These are phyloP conservation scores for Diorhabda sublineata DNA, from an alignment of 1,140 invertebrate species.

Conservation along the genomic window DNA sequence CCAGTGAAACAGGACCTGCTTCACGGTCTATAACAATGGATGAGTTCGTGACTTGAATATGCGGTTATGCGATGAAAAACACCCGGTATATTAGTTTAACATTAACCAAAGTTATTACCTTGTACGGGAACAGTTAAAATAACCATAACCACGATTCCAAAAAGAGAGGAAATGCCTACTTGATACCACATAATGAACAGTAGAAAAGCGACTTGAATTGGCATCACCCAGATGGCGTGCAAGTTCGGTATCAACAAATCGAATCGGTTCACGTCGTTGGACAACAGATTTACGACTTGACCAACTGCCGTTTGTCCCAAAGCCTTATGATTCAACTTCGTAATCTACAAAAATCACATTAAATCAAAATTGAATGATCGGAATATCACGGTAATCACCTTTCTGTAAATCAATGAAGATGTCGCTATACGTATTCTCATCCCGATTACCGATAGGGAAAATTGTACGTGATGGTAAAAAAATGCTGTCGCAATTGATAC, in stretches of 20 bases:
- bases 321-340: conserved; percentile 60
- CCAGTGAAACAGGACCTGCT: too few species aligned
- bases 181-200: conserved; percentile 65
- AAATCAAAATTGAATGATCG: too few species aligned
- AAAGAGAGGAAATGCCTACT: conserved; percentile 63
- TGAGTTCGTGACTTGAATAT: too few species aligned
- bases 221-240: conserved; percentile 66
- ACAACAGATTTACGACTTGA: conserved; percentile 79
- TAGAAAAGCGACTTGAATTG: conserved; percentile 58
- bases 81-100: too few species aligned
- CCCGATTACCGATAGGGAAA: conserved; percentile 51
- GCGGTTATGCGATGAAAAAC: too few species aligned
- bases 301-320: conserved; percentile 69
- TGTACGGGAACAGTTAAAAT: conserved; percentile 64
- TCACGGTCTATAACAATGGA: too few species aligned
- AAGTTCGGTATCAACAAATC: conserved; percentile 59
- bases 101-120: conserved; percentile 49
- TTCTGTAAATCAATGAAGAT: conserved; percentile 60
- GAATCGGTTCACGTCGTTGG: conserved; percentile 71
- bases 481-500: conserved; percentile 32
- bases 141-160: conserved; percentile 62
- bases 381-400: conserved; percentile 45
- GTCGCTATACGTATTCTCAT: conserved; percentile 59
- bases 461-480: conserved; percentile 43
- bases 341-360: conserved; percentile 47